Evolutionary conservation across 2,888 invertebrate species (phyloP).

Genomic region (Tanaodytes sp.): DNA sequence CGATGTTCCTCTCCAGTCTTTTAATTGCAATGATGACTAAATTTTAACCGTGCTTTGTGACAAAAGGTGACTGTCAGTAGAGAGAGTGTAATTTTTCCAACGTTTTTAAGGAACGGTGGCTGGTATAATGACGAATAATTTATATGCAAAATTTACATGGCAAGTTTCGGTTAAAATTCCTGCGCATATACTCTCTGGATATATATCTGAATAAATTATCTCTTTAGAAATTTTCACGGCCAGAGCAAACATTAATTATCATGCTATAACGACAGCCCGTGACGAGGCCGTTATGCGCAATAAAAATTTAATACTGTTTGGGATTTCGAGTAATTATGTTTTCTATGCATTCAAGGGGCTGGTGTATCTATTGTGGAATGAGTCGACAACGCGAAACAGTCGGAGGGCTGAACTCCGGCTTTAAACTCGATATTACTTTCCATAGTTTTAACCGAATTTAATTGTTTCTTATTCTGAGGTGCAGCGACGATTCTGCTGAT

Average conservation of each 20-base stretch:
- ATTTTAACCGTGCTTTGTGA: no score
- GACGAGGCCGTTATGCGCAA: constrained; percentile 56
- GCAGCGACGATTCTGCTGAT: no score
- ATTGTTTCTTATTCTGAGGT: no score
- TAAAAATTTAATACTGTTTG: constrained; percentile 68
- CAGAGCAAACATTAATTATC: constrained; percentile 63
- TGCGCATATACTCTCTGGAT: constrained; percentile 7
- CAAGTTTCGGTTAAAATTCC: constrained; percentile 35
- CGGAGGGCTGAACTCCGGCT: constrained; percentile 56
- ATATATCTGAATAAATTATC: constrained; percentile 49
- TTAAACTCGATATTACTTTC: no score
- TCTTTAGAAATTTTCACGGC: constrained; percentile 49
- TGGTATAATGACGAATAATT: no score
- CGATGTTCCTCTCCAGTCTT: no score
- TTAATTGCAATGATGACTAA: no score
- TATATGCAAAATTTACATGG: no score
- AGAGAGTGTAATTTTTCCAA: no score
- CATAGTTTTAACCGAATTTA: no score
- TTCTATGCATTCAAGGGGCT: constrained; percentile 58
- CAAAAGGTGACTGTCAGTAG: no score
- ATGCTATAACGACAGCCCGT: constrained; percentile 58
- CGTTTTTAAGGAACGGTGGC: no score
- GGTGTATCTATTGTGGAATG: constrained; percentile 62
- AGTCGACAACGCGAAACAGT: constrained; percentile 61
- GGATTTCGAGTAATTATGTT: constrained; percentile 69